A percentile compares a stretch with the other conserved stretches of the same genome.
Evolutionary conservation across 2,888 invertebrate genomes (phyloP).

Genomic region (Dasysyrphus tricinctus): DNA sequence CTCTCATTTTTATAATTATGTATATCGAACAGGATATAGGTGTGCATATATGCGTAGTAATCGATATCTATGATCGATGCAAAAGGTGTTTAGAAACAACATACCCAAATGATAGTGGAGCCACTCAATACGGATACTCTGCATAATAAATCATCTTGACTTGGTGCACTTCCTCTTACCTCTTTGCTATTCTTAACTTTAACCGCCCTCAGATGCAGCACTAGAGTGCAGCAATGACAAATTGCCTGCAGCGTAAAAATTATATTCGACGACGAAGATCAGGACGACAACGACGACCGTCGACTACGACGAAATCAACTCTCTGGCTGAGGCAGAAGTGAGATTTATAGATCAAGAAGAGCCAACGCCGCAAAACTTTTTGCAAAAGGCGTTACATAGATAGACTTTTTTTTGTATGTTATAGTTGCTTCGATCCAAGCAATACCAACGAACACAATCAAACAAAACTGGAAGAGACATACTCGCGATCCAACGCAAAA

Average conservation of each 20-base stretch:
- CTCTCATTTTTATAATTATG: not conserved
- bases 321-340: constrained; percentile 53
- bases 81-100: constrained; percentile 64
- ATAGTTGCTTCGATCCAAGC: not conserved
- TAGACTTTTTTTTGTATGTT: constrained; percentile 1
- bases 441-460: not conserved
- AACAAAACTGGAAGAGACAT: constrained; percentile 31
- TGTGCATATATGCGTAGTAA: not conserved
- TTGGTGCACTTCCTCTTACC: constrained; percentile 28
- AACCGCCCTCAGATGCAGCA: constrained; percentile 43
- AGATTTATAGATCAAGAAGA: constrained; percentile 70
- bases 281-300: constrained; percentile 44
- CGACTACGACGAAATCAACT: constrained; percentile 44
- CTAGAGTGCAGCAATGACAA: constrained; percentile 64
- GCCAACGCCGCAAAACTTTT: constrained; percentile 36
- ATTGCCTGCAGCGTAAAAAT: constrained; percentile 69
- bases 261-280: constrained; percentile 48
- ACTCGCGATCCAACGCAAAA: constrained; percentile 64
- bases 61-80: constrained; percentile 64
- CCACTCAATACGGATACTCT: constrained; percentile 47
- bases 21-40: constrained; percentile 35
- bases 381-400: constrained; percentile 60
- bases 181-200: not conserved
- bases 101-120: constrained; percentile 53
- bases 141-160: constrained; percentile 65